Evolutionary conservation across 1,140 invertebrate genomes (phyloP).

Genomic region (Rhyacophila brunnea): DNA sequence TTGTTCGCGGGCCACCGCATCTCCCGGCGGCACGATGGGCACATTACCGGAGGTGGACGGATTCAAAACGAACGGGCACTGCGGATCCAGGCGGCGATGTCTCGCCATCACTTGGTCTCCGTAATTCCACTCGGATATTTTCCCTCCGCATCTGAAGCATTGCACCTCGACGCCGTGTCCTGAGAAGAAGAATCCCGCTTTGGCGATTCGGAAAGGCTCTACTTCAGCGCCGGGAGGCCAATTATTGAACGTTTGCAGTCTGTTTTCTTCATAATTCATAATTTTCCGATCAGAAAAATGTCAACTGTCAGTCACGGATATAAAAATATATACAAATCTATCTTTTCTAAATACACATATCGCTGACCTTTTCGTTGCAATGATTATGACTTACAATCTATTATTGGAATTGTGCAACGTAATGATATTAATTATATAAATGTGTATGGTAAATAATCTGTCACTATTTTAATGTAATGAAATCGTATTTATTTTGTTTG

Average conservation of each 20-base stretch:
- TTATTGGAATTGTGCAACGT: too few species aligned
- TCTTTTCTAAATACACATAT: too few species aligned
- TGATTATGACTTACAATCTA: too few species aligned
- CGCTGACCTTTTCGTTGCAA: too few species aligned
- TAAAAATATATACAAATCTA: too few species aligned
- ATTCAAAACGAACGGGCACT: constrained; percentile 70
- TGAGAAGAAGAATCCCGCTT: constrained; percentile 80
- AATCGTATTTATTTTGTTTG: too few species aligned
- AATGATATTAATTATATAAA: too few species aligned
- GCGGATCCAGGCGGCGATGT: constrained; percentile 62
- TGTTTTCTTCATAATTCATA: constrained; percentile 70
- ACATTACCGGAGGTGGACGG: constrained; percentile 65
- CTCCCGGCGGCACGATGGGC: constrained; percentile 39
- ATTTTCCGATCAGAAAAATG: too few species aligned
- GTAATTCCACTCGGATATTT: constrained; percentile 73
- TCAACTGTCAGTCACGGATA: too few species aligned
- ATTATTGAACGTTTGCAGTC: constrained; percentile 64
- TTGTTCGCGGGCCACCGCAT: not conserved
- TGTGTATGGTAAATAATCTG: too few species aligned
- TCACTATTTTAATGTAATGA: too few species aligned
- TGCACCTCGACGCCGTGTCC: constrained; percentile 66
- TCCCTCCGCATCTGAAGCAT: constrained; percentile 65
- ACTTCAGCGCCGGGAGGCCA: constrained; percentile 72
- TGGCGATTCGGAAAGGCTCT: constrained; percentile 65
- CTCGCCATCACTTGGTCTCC: constrained; percentile 69